These are phyloP conservation scores for Siniperca knerii DNA, from an alignment of 2,113 vertebrate genomes.

Conservation along the genomic window DNA sequence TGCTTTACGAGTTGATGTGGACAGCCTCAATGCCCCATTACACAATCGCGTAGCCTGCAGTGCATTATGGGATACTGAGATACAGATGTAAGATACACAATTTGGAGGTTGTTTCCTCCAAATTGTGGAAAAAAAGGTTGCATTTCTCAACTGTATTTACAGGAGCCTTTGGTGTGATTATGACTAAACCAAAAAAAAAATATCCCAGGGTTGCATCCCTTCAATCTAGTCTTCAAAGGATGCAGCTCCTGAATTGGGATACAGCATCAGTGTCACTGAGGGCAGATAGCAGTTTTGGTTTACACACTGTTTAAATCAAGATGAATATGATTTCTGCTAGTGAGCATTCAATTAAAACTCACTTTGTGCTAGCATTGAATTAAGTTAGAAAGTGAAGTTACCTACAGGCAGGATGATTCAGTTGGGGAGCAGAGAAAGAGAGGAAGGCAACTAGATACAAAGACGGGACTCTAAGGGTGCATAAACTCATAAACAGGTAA, in stretches of 20 bases:
- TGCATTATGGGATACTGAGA: constrained; percentile 2
- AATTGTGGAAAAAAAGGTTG: background rate
- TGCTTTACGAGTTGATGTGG: background rate
- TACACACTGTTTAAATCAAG: constrained; percentile 21
- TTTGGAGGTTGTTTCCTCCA: background rate
- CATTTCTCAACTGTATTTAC: background rate
- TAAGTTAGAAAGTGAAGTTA: constrained; percentile 39
- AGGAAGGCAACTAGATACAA: constrained; percentile 2
- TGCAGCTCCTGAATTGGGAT: constrained; percentile 6
- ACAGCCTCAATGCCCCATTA: background rate
- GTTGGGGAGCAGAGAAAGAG: constrained; percentile 13
- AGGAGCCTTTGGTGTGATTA: background rate
- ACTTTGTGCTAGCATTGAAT: constrained; percentile 55
- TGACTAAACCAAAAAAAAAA: background rate
- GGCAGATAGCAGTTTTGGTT: constrained; percentile 33
- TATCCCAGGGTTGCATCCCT: background rate
- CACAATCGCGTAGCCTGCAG: background rate
- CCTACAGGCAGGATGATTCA: constrained; percentile 27
- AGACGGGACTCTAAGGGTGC: constrained; percentile 16
- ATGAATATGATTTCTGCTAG: constrained; percentile 33
- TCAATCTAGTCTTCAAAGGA: background rate
- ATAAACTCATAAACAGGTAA: constrained; percentile 26
- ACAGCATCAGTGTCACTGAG: background rate
- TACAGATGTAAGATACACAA: constrained; percentile 9
- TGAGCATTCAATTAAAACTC: constrained; percentile 48